Conservation (phyloP, 1,140 invertebrate genomes). For the Drosophila nigromelanica region DNA sequence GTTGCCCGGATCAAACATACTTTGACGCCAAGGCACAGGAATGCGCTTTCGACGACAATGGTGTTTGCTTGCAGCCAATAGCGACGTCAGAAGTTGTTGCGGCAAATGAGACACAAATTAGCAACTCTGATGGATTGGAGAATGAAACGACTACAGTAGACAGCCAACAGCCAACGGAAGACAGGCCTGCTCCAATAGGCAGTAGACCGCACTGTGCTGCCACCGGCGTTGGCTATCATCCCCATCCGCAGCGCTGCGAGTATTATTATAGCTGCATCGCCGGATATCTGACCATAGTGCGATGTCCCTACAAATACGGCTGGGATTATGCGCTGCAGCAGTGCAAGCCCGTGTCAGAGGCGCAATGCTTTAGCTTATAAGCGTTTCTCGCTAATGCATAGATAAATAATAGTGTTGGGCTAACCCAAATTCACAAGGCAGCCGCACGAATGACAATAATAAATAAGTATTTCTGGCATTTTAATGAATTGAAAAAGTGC, state of each 20-base stretch:
- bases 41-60: constrained; percentile 64
- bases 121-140: neutral
- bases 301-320: constrained; percentile 65
- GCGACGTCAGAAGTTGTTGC: neutral
- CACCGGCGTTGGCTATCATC: constrained; percentile 45
- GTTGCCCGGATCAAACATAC: constrained; percentile 67
- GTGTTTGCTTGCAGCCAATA: constrained; percentile 40
- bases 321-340: constrained; percentile 60
- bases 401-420: constrained; percentile 28
- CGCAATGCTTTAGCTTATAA: constrained; percentile 52
- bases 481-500: constrained; percentile 71
- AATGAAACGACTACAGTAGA: neutral
- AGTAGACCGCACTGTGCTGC: constrained; percentile 61
- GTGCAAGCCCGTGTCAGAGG: constrained; percentile 52
- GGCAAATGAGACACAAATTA: neutral
- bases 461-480: constrained; percentile 80
- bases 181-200: neutral
- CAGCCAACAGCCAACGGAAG: neutral
- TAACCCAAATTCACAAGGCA: constrained; percentile 57
- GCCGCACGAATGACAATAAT: constrained; percentile 71
- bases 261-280: constrained; percentile 69
- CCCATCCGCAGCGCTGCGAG: constrained; percentile 68
- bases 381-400: constrained; percentile 14
- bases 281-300: constrained; percentile 69
- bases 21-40: constrained; percentile 65